A percentile compares a stretch with the other conserved stretches of the same genome.
Conservation (phyloP, 2,797 vertebrate genomes). For the Sparidentex hasta region DNA sequence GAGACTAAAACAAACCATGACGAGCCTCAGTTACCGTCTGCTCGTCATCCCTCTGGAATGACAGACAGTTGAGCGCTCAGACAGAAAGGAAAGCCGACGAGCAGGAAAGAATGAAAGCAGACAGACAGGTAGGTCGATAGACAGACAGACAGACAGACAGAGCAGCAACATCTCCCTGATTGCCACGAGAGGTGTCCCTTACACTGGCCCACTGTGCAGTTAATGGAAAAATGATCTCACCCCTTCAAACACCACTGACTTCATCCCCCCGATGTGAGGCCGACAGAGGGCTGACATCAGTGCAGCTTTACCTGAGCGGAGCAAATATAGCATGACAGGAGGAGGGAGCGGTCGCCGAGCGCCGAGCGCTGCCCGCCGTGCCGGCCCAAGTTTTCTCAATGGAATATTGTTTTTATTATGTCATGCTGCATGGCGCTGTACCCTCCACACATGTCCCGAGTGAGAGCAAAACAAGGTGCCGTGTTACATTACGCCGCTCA, state of each 20-base stretch:
- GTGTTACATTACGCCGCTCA: constrained; percentile 18
- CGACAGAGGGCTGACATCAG: constrained; percentile 75
- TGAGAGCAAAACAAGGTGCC: constrained; percentile 43
- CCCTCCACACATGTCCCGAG: constrained; percentile 17
- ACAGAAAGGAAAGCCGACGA: too few relatives aligned
- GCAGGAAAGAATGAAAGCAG: constrained; percentile 3
- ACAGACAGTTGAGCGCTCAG: not conserved
- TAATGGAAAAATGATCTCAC: constrained; percentile 88
- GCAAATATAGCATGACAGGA: constrained; percentile 48
- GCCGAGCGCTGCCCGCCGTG: constrained; percentile 18
- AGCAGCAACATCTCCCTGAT: constrained; percentile 67
- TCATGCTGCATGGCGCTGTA: constrained; percentile 28
- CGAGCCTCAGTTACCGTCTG: not conserved
- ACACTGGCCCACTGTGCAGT: constrained; percentile 79
- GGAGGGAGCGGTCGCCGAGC: constrained; percentile 39
- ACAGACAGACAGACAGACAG: constrained; percentile 37
- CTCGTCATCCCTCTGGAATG: constrained; percentile 8
- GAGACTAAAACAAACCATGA: not conserved
- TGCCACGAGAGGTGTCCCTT: constrained; percentile 83
- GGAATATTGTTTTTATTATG: constrained; percentile 63
- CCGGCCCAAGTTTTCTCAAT: constrained; percentile 42
- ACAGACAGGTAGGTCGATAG: not conserved
- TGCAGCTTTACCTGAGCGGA: constrained; percentile 68
- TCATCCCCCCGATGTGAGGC: constrained; percentile 73
- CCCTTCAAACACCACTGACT: constrained; percentile 80